Evolutionary conservation across 2,888 invertebrate genomes (phyloP).

Genomic region (Agrypnus murinus): DNA sequence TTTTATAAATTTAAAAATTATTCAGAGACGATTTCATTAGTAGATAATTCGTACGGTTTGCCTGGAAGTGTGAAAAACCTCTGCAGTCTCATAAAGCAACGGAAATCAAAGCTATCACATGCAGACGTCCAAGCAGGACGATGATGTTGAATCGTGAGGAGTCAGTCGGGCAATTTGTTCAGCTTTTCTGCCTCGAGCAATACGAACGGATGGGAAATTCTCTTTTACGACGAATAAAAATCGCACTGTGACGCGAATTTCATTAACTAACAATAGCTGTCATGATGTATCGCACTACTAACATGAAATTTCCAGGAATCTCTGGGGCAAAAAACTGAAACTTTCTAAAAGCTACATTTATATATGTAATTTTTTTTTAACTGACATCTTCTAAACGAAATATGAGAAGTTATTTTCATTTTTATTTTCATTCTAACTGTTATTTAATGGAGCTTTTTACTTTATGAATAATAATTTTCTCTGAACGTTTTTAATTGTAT

Average conservation of each 20-base stretch:
- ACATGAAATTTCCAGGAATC: slow-evolving; percentile 6
- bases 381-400: too few relatives aligned
- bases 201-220: neutral
- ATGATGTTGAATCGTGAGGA: slow-evolving; percentile 16
- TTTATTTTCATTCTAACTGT: too few relatives aligned
- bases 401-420: too few relatives aligned
- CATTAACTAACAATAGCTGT: slow-evolving; percentile 21
- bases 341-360: too few relatives aligned
- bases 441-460: too few relatives aligned
- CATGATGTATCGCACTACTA: neutral
- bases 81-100: neutral
- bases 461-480: too few relatives aligned
- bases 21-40: slow-evolving; percentile 4
- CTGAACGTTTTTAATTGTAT: too few relatives aligned
- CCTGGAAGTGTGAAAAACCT: slow-evolving; percentile 7
- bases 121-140: slow-evolving; percentile 11
- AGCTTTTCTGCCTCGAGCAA: slow-evolving; percentile 10
- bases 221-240: neutral
- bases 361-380: too few relatives aligned
- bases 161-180: slow-evolving; percentile 14
- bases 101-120: slow-evolving; percentile 26
- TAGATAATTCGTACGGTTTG: slow-evolving; percentile 7
- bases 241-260: slow-evolving; percentile 11
- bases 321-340: neutral
- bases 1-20: slow-evolving; percentile 9